phyloP scores from a whole-genome alignment of 1,140 invertebrate genomes.

The Drosophila repleta region DNA sequence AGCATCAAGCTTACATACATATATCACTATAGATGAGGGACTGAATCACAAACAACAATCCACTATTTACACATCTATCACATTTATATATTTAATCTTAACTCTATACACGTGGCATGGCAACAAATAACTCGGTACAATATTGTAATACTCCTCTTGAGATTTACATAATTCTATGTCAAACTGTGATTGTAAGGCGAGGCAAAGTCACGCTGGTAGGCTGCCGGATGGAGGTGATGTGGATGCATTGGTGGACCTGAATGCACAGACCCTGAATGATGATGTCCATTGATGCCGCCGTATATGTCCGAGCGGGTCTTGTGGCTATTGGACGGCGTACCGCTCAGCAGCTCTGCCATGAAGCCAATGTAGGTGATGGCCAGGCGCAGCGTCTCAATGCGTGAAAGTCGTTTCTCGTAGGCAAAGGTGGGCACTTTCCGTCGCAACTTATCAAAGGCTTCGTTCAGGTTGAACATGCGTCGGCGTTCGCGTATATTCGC shows the following conservation, averaged over 20 bases:
- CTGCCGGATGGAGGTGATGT: constrained; percentile 71
- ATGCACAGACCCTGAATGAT: constrained; percentile 49
- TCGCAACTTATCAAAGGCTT: constrained; percentile 96
- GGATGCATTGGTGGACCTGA: constrained; percentile 70
- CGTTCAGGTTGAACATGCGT: constrained; percentile 98
- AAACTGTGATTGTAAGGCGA: constrained; percentile 79
- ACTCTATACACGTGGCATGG: constrained; percentile 3
- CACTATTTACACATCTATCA: constrained; percentile 14
- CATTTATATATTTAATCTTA: constrained; percentile 21
- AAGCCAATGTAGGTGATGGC: constrained; percentile 99
- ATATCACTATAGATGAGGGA: too few relatives aligned
- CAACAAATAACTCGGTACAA: constrained; percentile 10
- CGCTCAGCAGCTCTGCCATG: constrained; percentile 94
- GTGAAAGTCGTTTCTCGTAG: constrained; percentile 98
- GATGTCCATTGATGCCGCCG: constrained; percentile 72
- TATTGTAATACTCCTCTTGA: not conserved
- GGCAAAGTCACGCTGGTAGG: constrained; percentile 79
- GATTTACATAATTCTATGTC: constrained; percentile 22
- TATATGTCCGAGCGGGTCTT: constrained; percentile 83
- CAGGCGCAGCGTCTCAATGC: constrained; percentile 98
- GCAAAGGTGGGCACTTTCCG: constrained; percentile 99
- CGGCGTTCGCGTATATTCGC: constrained; percentile 97
- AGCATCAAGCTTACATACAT: not conserved
- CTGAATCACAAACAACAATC: too few relatives aligned
- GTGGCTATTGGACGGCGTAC: constrained; percentile 85